phyloP scores from a whole-genome alignment of 2,797 vertebrate species.

The Vultur gryphus region DNA sequence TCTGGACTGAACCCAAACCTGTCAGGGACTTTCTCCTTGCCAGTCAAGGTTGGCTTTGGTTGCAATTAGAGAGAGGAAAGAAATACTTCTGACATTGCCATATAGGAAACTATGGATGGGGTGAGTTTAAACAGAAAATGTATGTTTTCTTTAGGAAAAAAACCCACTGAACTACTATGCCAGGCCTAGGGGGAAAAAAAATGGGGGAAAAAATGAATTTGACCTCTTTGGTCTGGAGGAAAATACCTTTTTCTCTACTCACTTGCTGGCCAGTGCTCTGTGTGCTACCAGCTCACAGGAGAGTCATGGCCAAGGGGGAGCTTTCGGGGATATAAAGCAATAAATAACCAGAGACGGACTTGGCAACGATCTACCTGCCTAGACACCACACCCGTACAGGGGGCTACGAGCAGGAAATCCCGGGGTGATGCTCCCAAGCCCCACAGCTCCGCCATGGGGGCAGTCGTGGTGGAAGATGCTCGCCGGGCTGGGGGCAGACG shows the following conservation, averaged over 20 bases:
- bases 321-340: not conserved
- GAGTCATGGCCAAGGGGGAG: not conserved
- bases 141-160: not conserved
- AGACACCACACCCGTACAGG: not conserved
- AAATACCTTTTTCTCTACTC: not conserved
- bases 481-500: not conserved
- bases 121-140: conserved; percentile 7
- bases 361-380: not conserved
- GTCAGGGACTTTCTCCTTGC: conserved; percentile 85
- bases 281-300: not conserved
- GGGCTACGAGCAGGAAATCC: not conserved
- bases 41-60: conserved; percentile 78
- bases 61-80: conserved; percentile 74
- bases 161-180: not conserved
- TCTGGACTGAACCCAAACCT: conserved; percentile 91
- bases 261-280: rapidly evolving
- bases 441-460: rapidly evolving
- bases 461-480: not conserved
- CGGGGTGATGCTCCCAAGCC: not conserved
- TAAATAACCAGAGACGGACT: not conserved
- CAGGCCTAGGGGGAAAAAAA: not conserved
- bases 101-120: conserved; percentile 36
- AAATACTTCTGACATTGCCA: conserved; percentile 72
- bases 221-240: not conserved
- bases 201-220: rapidly evolving